Evolutionary conservation across 2,113 vertebrate genomes (phyloP).

Genomic region (Microcebus jonahi): DNA sequence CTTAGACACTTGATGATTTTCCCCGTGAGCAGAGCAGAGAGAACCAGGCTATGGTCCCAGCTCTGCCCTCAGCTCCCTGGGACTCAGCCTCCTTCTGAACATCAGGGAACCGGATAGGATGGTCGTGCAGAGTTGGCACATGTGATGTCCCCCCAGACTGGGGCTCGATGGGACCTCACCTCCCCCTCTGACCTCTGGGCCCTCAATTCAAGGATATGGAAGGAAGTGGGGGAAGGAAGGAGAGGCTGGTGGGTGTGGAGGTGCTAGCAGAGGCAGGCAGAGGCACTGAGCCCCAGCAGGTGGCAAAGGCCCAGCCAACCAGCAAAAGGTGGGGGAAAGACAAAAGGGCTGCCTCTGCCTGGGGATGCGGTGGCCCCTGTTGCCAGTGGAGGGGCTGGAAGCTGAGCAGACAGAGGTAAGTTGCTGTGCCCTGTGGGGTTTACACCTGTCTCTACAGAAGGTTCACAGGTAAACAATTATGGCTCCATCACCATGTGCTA

Average conservation of each 20-base stretch:
- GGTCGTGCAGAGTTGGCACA: fast-evolving
- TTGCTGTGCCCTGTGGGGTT: neutral
- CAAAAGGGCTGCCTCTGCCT: neutral
- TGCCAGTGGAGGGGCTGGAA: neutral
- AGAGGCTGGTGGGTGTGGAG: neutral
- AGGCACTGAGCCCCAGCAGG: fast-evolving
- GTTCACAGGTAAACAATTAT: neutral
- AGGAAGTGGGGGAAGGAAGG: neutral
- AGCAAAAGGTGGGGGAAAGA: neutral
- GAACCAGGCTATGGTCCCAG: neutral
- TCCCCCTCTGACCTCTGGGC: neutral
- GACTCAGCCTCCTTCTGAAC: neutral
- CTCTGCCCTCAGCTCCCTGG: neutral
- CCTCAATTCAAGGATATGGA: neutral
- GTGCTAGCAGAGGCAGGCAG: neutral
- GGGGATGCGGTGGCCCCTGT: neutral
- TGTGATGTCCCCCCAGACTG: neutral
- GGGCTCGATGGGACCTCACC: neutral
- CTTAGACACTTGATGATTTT: neutral
- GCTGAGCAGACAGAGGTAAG: neutral
- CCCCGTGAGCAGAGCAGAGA: neutral
- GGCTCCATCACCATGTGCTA: fast-evolving
- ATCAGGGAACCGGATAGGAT: fast-evolving
- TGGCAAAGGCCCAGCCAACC: neutral
- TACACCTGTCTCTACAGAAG: neutral